phyloP scores from a whole-genome alignment of 2,113 vertebrate species.

The Myotis brandtii region DNA sequence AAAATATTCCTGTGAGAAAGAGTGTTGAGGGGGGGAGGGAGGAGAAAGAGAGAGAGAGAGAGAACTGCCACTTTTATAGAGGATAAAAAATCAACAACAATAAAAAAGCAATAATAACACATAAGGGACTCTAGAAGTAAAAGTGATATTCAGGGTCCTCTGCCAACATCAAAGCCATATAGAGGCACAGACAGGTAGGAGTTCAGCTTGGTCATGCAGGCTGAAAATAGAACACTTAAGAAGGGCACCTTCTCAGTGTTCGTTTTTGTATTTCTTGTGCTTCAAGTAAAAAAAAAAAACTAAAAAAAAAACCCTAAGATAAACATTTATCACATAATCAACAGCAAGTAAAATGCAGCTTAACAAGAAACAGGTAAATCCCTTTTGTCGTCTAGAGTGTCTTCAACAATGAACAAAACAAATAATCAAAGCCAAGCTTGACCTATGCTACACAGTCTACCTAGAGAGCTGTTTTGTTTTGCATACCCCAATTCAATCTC shows the following conservation, averaged over 20 bases:
- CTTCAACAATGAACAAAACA: conserved; percentile 20
- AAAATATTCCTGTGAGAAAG: not conserved
- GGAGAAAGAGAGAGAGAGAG: not conserved
- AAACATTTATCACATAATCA: not conserved
- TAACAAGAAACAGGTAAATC: conserved; percentile 11
- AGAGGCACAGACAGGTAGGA: fast-evolving
- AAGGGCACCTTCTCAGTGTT: conserved; percentile 13
- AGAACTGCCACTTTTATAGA: not conserved
- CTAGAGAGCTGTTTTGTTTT: conserved; percentile 31
- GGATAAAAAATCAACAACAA: not conserved
- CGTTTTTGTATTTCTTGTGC: conserved; percentile 23
- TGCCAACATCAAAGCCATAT: not conserved
- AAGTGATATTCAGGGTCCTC: not conserved
- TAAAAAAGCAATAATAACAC: conserved; percentile 73
- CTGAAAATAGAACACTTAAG: conserved; percentile 64
- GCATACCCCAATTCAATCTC: not conserved
- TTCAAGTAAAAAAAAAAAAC: conserved; percentile 34
- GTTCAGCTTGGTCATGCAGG: not conserved
- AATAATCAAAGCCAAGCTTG: not conserved
- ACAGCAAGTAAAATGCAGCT: not conserved
- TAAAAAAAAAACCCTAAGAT: conserved; percentile 2
- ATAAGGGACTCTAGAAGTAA: conserved; percentile 49
- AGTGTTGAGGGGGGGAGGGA: not conserved
- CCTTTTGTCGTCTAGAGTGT: not conserved
- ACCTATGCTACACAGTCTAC: not conserved